Conservation (phyloP, 2,888 invertebrate genomes). For the Xanthia icteritia region DNA sequence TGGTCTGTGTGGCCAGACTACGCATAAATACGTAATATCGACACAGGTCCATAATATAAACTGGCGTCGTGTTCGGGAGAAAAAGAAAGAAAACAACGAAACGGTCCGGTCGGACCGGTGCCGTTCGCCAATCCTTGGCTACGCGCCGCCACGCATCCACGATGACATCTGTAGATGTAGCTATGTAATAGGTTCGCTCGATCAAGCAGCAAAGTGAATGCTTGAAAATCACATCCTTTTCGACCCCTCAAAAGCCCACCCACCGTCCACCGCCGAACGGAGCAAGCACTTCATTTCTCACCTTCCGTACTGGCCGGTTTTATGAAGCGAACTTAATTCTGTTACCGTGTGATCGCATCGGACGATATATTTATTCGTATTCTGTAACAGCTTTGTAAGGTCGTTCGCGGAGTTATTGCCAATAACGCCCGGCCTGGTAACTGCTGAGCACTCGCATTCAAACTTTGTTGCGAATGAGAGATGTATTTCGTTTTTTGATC, state of each 20-base stretch:
- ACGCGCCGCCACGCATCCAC: constrained; percentile 17
- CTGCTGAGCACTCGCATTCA: constrained; percentile 22
- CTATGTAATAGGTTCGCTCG: constrained; percentile 5
- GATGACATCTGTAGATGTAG: constrained; percentile 28
- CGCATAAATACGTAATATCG: constrained; percentile 27
- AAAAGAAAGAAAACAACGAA: constrained; percentile 39
- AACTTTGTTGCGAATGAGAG: constrained; percentile 31
- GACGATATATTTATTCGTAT: constrained; percentile 45
- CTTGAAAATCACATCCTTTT: constrained; percentile 10
- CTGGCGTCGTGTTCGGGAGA: constrained; percentile 22
- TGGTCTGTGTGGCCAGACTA: constrained; percentile 2
- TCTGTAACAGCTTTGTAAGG: constrained; percentile 58
- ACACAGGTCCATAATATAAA: constrained; percentile 32
- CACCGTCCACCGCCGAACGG: neutral
- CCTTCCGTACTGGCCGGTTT: constrained; percentile 7
- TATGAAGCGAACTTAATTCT: constrained; percentile 23
- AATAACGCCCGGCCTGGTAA: constrained; percentile 40
- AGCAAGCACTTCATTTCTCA: neutral
- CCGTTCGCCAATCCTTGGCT: constrained; percentile 8
- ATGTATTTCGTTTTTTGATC: constrained; percentile 20
- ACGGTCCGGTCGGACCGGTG: constrained; percentile 48
- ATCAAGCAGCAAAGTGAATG: neutral
- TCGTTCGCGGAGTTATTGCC: constrained; percentile 40
- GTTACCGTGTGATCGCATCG: constrained; percentile 42
- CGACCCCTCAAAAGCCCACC: neutral